Evolutionary conservation across 2,888 invertebrate genomes (phyloP), one percentile per base, ranked within the genome.

Genomic region (Octodonta nipae): DNA sequence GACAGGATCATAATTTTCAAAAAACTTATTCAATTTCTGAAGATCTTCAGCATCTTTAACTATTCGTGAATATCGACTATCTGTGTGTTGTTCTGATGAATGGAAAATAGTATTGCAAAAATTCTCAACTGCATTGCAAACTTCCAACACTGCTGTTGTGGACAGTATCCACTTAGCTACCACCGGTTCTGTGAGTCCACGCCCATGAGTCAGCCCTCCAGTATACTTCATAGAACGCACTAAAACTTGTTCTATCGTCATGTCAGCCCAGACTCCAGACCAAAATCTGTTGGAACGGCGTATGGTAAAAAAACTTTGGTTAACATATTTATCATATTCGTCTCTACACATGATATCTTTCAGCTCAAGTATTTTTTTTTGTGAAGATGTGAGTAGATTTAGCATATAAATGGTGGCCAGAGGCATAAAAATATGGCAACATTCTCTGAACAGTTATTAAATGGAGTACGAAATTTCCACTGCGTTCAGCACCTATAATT

Each of bases 201-300:
- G 6, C 7, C 20, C 20, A n/a, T 20, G 20, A 20, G 7, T 20
- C n/a, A 20, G n/a, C 6, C 20, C 20, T 20, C 20, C 20, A 20
- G 20, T 20, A n/a, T n/a, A 7, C n/a, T 5, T 11, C 30, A 30
- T 22, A 12, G 30, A 10, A 12, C 12, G 10, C 17, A 30, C 20
- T 5, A 30, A 17, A 6, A 20, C 14, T 12, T 30, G 30, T 20
- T 30, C 30, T 4, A 30, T 30, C 8, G 16, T 30, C 30, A 30
- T 30, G 11, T 30, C 30, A 3, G 17, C 4, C 10, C 10, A 30
- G 10, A 30, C 10, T 5, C 30, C 30, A 4, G 22, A 30, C 30
- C 30, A 30, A 20, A 16, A 15, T 22, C n/a, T 30, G 8, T 30
- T 22, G 13, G 11, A 6, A 3, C 30, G 8, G 2, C 30, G 4